Base-by-base conservation (phyloP, 2,888 invertebrate species). In the Glyphotaelius pellucidus region DNA sequence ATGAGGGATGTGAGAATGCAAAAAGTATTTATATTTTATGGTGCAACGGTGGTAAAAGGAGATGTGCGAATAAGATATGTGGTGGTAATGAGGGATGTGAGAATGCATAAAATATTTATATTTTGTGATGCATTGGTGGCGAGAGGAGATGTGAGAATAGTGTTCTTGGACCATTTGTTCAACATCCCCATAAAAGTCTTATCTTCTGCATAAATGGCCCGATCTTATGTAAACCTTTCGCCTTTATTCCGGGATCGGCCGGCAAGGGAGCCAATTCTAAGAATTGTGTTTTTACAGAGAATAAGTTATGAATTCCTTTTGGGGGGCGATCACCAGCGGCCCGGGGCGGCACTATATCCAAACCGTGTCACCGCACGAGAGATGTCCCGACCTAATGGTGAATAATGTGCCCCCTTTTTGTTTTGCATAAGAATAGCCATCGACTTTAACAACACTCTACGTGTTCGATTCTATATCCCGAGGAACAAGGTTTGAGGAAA, bases 181-280 rank as follows among this genome's bases (percentile, higher is more conserved):
- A 19, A 19, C 32, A 38, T 79, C 89, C 91, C 30, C 89, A 86
- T 80, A 32, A n/a, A 42, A 67, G 85, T 52, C 80, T 93, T 93
- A 93, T 93, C 93, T 93, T 47, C 86, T 91, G 92, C 90, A 93
- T 92, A 93, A 93, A 93, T 91, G 93, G 89, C 84, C 92, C 92
- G 92, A 90, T 92, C 91, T 93, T 92, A 93, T 92, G 92, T 92
- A 93, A 93, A 93, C 93, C 93, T 92, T 92, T 90, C 92, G 92
- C 91, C 93, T 92, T 92, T 92, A 90, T 92, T 87, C 92, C 91
- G 38, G 86, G 91, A 88, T 90, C 90, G 90, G 86, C 80, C 85
- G 80, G 81, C 79, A 30, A 67, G 90, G 87, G 84, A 90, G 89
- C 52, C 90, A 85, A 92, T 93, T 93, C 90, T 89, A 84, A 67